A percentile compares a stretch with the other conserved stretches of the same genome.
These are phyloP conservation scores for Dryomyza anilis DNA, from an alignment of 2,888 invertebrate species.

Conservation along the genomic window DNA sequence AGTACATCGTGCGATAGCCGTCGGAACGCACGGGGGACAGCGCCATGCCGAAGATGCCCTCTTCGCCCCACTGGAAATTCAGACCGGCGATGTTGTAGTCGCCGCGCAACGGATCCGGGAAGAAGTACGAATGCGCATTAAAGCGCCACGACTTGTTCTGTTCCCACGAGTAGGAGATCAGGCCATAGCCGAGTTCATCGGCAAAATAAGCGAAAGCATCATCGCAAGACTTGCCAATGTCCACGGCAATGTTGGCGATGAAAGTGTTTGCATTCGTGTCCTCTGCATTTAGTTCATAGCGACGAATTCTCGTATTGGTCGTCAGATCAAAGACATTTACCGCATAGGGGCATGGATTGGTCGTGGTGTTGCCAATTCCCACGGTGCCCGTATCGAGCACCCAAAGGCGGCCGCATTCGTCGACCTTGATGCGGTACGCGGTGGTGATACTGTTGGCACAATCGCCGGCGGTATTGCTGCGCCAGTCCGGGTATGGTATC, in stretches of 20 bases:
- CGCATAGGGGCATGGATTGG: constrained; percentile 80
- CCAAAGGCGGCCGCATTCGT: constrained; percentile 81
- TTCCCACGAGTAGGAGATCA: constrained; percentile 79
- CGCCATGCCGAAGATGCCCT: constrained; percentile 81
- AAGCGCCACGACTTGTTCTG: constrained; percentile 81
- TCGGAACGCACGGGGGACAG: constrained; percentile 70
- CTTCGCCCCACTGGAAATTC: constrained; percentile 85
- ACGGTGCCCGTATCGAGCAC: constrained; percentile 83
- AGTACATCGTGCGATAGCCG: constrained; percentile 75
- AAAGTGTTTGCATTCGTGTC: constrained; percentile 79
- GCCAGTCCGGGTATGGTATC: constrained; percentile 79
- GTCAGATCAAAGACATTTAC: constrained; percentile 77
- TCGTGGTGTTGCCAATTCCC: constrained; percentile 77
- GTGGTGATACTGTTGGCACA: constrained; percentile 77
- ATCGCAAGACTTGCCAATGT: constrained; percentile 75
- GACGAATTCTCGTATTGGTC: constrained; percentile 73
- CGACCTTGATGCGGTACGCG: constrained; percentile 79
- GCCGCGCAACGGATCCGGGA: constrained; percentile 79
- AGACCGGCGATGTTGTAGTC: constrained; percentile 80
- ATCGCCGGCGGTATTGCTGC: constrained; percentile 75
- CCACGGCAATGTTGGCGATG: constrained; percentile 85
- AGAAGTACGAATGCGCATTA: constrained; percentile 75
- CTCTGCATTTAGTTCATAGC: constrained; percentile 72
- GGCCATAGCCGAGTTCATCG: constrained; percentile 81
- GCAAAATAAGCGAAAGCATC: constrained; percentile 81